Evolutionary conservation across 2,113 vertebrate species (phyloP), one percentile per base, ranked within the genome.

Genomic region (Numida meleagris): DNA sequence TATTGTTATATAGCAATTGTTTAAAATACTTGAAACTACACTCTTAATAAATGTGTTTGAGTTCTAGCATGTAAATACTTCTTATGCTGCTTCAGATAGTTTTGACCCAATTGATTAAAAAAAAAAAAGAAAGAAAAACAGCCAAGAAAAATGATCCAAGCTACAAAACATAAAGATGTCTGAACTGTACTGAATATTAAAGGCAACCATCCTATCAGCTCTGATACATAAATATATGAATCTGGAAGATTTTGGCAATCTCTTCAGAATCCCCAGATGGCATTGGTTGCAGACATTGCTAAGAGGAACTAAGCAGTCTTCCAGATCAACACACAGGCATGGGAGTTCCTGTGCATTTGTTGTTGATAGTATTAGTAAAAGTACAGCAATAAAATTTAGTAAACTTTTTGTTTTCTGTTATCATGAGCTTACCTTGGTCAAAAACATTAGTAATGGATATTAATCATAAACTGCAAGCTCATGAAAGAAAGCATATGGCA

Each of bases 331-430:
- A 3, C 21, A 74, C 15, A 63, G 55, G 50, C 48, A 50, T 55
- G 46, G 12, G 33, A 91, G 45, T 58, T 82, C 68, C 20, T 65
- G 36, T 45, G 42, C 59, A 14, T 70, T 82, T 24, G 34, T 33
- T 79, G 62, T 40, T 74, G 91, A 61, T 74, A 55, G 80, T 85
- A 70, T 89, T 63, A 67, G 50, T 40, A 38, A 42, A 85, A 92
- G 63, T 0, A 4, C 19, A 40, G 33, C 50, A 67, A 20, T 88
- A 87, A 96, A 95, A 71, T 91, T 94, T 42, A 72, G 75, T 89
- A 94, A 95, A 96, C 82, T 96, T 95, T 94, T 94, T 96, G 92
- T 81, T 87, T 96, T 85, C 59, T 78, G 34, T 85, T 94, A 94
- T 73, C 74, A 62, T 4, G 1, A 75, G 38, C 75, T 85, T 89